phyloP scores from a whole-genome alignment of 2,113 vertebrate genomes.

The Petaurus breviceps region DNA sequence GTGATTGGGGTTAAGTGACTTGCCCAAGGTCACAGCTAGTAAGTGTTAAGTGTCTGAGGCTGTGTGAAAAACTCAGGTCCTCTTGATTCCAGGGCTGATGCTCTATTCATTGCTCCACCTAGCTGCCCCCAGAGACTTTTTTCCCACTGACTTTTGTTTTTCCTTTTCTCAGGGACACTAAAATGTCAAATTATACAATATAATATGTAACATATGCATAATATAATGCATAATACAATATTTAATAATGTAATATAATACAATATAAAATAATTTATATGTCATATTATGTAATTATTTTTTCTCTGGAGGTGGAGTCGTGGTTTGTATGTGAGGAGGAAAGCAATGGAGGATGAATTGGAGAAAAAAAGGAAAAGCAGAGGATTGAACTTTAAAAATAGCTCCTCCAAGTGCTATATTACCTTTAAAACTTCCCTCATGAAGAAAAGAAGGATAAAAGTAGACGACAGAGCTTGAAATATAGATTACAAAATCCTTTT shows the following conservation, averaged over 20 bases:
- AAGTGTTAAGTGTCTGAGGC: no score
- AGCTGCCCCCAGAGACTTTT: no score
- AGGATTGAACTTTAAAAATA: not conserved
- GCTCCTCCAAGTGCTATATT: not conserved
- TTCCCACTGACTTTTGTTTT: not conserved
- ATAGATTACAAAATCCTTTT: not conserved
- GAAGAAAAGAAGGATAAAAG: not conserved
- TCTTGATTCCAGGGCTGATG: no score
- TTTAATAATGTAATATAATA: no score
- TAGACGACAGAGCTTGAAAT: slow-evolving; percentile 11
- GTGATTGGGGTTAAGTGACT: no score
- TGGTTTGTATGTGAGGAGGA: not conserved
- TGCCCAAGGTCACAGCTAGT: no score
- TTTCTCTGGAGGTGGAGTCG: not conserved
- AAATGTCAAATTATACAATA: not conserved
- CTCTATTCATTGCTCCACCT: no score
- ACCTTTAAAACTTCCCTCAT: slow-evolving; percentile 34
- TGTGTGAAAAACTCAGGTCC: no score
- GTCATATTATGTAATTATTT: not conserved
- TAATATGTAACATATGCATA: no score
- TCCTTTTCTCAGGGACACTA: not conserved
- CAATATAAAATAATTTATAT: no score
- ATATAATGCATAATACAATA: no score
- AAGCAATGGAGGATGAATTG: not conserved
- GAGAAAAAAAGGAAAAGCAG: slow-evolving; percentile 6